Percentiles rank a stretch among this genome's conserved stretches.
phyloP scores from a whole-genome alignment of 1,140 invertebrate genomes.

The Monomorium pharaonis region DNA sequence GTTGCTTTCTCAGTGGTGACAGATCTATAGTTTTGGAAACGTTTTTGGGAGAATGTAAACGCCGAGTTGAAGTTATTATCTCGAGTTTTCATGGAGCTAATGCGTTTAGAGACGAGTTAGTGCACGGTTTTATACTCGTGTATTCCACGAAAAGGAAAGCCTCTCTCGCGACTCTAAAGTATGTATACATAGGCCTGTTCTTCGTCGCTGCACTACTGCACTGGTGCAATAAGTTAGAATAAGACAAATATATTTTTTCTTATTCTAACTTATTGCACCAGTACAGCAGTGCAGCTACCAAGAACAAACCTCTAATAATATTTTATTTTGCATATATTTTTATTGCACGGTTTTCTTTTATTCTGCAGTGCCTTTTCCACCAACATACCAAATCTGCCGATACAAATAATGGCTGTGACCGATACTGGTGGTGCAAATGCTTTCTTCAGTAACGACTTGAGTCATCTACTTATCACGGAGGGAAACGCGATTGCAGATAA shows the following conservation, averaged over 20 bases:
- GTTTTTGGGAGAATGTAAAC: slow-evolving; percentile 94
- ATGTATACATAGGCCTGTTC: slow-evolving; percentile 83
- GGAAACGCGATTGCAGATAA: slow-evolving; percentile 96
- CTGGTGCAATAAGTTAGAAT: too few species aligned
- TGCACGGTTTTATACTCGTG: slow-evolving; percentile 98
- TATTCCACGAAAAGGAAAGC: slow-evolving; percentile 98
- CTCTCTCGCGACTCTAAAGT: slow-evolving; percentile 96
- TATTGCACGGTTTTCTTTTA: slow-evolving; percentile 66
- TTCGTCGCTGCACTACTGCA: too few species aligned
- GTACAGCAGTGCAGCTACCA: too few species aligned
- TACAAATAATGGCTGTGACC: slow-evolving; percentile 97
- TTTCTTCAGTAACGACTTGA: slow-evolving; percentile 96
- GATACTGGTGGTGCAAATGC: slow-evolving; percentile 94
- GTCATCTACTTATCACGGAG: slow-evolving; percentile 96
- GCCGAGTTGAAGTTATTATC: slow-evolving; percentile 96
- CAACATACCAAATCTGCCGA: slow-evolving; percentile 97
- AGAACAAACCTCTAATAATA: too few species aligned
- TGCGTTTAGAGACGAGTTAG: slow-evolving; percentile 95
- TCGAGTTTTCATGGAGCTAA: slow-evolving; percentile 98
- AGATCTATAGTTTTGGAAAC: slow-evolving; percentile 96
- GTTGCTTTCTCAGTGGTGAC: slow-evolving; percentile 94
- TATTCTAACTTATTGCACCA: too few species aligned
- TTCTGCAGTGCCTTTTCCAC: slow-evolving; percentile 94
- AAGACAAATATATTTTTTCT: too few species aligned
- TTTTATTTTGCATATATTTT: slow-evolving; percentile 26